Conservation (phyloP, 2,888 invertebrate genomes). For the Lamproptera curius region DNA sequence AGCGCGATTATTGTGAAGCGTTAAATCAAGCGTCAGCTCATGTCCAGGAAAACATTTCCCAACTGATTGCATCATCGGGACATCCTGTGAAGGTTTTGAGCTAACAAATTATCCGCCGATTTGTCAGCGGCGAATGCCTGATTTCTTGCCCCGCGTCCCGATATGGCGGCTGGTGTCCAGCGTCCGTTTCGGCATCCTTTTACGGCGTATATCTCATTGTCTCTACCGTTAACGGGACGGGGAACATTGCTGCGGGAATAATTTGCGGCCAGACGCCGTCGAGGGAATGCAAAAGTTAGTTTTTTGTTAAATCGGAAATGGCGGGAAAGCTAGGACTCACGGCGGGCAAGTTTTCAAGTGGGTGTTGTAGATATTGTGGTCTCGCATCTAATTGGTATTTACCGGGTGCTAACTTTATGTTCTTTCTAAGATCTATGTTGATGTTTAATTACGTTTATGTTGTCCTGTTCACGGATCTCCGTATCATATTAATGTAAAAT, state of each 20-base stretch:
- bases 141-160: slow-evolving; percentile 52
- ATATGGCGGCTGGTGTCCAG: slow-evolving; percentile 26
- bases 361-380: not conserved
- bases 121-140: slow-evolving; percentile 66
- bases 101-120: slow-evolving; percentile 70
- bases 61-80: no score
- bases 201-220: slow-evolving; percentile 56
- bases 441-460: no score
- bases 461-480: no score
- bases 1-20: no score
- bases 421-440: not conserved
- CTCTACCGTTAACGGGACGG: slow-evolving; percentile 31
- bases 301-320: not conserved
- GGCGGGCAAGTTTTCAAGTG: not conserved
- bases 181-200: slow-evolving; percentile 46
- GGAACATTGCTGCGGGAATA: not conserved
- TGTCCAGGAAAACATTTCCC: no score
- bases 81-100: slow-evolving; percentile 33
- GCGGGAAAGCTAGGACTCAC: no score
- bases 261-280: slow-evolving; percentile 22
- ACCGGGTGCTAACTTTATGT: not conserved
- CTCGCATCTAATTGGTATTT: not conserved
- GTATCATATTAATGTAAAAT: no score
- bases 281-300: not conserved
- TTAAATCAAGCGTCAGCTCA: no score